Percentiles rank a stretch among this genome's conserved stretches.
Evolutionary conservation across 2,797 vertebrate genomes (phyloP).

Genomic region (Kryptolebias ocellatus): DNA sequence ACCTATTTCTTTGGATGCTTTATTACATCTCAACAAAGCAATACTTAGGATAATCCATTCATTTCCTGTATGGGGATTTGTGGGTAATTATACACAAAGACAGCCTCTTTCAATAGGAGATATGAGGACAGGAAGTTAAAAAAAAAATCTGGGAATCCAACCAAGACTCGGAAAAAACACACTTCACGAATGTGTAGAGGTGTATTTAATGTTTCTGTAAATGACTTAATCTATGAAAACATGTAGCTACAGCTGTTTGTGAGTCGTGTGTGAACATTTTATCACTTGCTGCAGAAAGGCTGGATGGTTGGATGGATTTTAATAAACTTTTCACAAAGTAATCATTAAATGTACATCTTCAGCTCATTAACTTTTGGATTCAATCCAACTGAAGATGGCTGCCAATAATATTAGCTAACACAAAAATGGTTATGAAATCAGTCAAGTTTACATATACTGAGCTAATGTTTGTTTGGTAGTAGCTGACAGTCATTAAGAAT

Average conservation of each 20-base stretch:
- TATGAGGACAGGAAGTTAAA: slow-evolving; percentile 63
- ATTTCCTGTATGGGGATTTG: slow-evolving; percentile 79
- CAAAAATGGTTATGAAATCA: too few relatives aligned
- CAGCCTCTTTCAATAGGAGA: slow-evolving; percentile 73
- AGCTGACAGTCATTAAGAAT: too few relatives aligned
- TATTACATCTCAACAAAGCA: slow-evolving; percentile 41
- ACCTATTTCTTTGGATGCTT: slow-evolving; percentile 67
- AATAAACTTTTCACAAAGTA: too few relatives aligned
- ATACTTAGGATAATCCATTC: slow-evolving; percentile 65
- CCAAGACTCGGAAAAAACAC: slow-evolving; percentile 57
- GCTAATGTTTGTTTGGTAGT: too few relatives aligned
- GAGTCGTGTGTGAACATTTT: background rate
- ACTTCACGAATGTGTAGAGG: background rate
- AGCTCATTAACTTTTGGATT: too few relatives aligned
- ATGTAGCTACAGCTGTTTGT: slow-evolving; percentile 11
- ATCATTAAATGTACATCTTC: too few relatives aligned
- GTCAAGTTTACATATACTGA: too few relatives aligned
- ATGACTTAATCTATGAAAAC: slow-evolving; percentile 25
- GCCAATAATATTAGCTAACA: too few relatives aligned
- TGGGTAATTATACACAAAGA: slow-evolving; percentile 76
- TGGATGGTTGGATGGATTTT: too few relatives aligned
- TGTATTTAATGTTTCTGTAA: slow-evolving; percentile 35
- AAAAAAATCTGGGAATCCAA: slow-evolving; percentile 69
- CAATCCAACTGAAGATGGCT: too few relatives aligned
- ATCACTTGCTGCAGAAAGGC: background rate